These are phyloP conservation scores for Carassius gibelio DNA, from an alignment of 2,113 vertebrate genomes.

Conservation along the genomic window DNA sequence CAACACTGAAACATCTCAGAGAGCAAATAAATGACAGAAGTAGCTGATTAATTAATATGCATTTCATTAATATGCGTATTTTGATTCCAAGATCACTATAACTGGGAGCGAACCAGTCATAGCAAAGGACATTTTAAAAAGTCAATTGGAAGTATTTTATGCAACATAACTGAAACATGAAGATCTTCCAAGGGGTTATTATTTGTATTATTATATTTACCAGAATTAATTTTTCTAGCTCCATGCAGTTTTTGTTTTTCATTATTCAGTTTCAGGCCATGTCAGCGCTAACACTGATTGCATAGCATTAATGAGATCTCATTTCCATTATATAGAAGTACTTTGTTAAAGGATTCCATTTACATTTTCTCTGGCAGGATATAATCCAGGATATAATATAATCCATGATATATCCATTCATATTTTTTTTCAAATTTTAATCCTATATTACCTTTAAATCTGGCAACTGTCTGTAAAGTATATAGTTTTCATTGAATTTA, in stretches of 20 bases:
- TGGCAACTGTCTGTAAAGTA: background rate
- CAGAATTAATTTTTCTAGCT: background rate
- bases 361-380: slow-evolving; percentile 32
- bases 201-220: background rate
- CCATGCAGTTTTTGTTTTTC: background rate
- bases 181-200: background rate
- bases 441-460: background rate
- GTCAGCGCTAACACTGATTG: slow-evolving; percentile 13
- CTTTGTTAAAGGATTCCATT: slow-evolving; percentile 9
- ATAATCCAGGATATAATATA: background rate
- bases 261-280: background rate
- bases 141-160: background rate
- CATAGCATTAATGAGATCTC: background rate
- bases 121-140: too few species aligned
- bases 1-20: background rate
- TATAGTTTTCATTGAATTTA: background rate
- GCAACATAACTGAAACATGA: background rate
- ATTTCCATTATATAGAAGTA: slow-evolving; percentile 31
- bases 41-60: too few species aligned
- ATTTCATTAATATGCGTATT: too few species aligned
- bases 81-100: too few species aligned
- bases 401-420: background rate
- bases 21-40: background rate
- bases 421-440: background rate
- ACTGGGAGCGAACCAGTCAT: too few species aligned